Evolutionary conservation across 2,797 vertebrate species (phyloP), one percentile per base, ranked within the genome.

Genomic region (Picus viridis): DNA sequence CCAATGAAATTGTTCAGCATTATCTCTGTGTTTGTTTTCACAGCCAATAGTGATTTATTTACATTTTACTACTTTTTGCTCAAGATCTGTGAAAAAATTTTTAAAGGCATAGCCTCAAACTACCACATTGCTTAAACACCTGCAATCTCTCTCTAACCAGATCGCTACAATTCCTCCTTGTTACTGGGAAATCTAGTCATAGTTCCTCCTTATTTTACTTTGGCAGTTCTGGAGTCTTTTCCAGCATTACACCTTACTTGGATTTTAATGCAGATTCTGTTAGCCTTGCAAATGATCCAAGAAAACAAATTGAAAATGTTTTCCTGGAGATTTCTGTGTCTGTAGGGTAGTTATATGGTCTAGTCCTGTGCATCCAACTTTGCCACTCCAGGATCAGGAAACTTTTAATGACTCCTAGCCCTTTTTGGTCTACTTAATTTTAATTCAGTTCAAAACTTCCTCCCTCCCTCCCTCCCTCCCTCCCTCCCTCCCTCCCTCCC

Each of bases 331-430:
- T 89, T 56, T 77, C n/a, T 59, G 8, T 54, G 29, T 59, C 17
- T 16, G 4, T 64, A 63, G 6, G 12, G 15, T 61, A 63, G 27
- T 53, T 49, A 67, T 0, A 1, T 3, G 7, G 63, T 19, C n/a
- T 61, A 51, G 61, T 12, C 23, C 6, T 22, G 36, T 45, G 9
- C 24, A 29, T 34, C 4, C 12, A 9, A 29, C 30, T 90, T 75
- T 79, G 59, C 34, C 5, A 7, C 9, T 75, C 49, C 4, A 16
- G 27, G 10, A 69, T 39, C 41, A 73, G 16, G 39, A 63, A 41
- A 24, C 2, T 67, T 12, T 10, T 2, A 1, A 10, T 30, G 15
- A 77, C 2, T 73, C 43, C 30, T 67, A 23, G 19, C 2, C 2
- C 9, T 67, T 79, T 72, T 62, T 41, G 12, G 10, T 71, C 58